Percentiles rank a stretch among this genome's conserved stretches.
Evolutionary conservation across 1,140 invertebrate species (phyloP).

Genomic region (Drosophila kurseongensis): DNA sequence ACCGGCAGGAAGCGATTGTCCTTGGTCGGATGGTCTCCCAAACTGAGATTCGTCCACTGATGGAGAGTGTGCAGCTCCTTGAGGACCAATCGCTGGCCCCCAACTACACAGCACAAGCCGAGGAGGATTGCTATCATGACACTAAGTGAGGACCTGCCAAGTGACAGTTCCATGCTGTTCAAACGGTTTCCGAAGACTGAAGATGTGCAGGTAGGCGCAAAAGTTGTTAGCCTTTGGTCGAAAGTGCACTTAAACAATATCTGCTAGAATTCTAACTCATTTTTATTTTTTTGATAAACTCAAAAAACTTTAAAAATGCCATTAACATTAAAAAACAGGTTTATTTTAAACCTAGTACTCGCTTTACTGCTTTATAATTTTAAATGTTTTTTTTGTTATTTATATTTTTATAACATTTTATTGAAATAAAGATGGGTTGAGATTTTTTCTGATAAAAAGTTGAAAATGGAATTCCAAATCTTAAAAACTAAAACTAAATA

Average conservation of each 20-base stretch:
- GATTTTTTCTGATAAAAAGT: no score
- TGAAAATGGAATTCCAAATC: no score
- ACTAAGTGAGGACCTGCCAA: conserved; percentile 9
- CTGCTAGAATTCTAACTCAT: no score
- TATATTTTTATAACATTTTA: no score
- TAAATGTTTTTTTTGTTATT: no score
- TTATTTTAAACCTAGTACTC: no score
- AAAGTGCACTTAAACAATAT: conserved; percentile 45
- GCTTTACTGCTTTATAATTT: no score
- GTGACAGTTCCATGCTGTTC: conserved; percentile 54
- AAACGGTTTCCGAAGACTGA: conserved; percentile 54
- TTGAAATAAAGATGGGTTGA: no score
- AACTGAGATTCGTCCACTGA: conserved; percentile 86
- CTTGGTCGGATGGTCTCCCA: conserved; percentile 86
- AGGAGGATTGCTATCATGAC: conserved; percentile 38
- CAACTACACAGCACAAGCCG: conserved; percentile 9
- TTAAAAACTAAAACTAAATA: no score
- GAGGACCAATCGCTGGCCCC: conserved; percentile 39
- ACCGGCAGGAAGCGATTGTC: conserved; percentile 90
- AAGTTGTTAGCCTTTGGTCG: conserved; percentile 20
- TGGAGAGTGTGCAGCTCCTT: conserved; percentile 73
- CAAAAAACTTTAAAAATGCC: background rate
- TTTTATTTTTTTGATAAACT: background rate
- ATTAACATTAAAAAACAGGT: no score
- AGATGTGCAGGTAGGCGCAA: conserved; percentile 33